These are phyloP conservation scores for Scalopus aquaticus DNA, from an alignment of 2,113 vertebrate genomes.

Conservation along the genomic window DNA sequence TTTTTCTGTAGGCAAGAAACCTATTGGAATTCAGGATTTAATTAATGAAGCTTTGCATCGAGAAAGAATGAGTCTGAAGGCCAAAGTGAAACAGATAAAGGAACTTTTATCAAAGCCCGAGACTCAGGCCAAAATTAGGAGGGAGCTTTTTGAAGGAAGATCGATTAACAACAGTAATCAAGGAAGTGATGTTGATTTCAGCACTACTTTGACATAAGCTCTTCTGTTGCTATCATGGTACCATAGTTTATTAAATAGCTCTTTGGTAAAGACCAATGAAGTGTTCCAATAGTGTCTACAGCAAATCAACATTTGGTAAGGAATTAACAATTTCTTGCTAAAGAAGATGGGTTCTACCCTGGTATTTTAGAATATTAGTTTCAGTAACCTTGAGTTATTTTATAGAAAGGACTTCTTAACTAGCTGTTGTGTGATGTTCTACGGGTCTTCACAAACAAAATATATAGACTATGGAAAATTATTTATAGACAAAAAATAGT, in stretches of 20 bases:
- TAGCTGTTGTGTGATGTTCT: conserved; percentile 61
- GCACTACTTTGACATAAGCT: conserved; percentile 55
- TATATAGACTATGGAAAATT: conserved; percentile 40
- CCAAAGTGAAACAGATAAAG: conserved; percentile 87
- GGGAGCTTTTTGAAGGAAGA: conserved; percentile 85
- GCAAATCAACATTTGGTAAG: conserved; percentile 56
- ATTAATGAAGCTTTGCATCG: conserved; percentile 85
- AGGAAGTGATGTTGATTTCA: conserved; percentile 56
- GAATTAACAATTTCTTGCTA: conserved; percentile 65
- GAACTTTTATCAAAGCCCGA: conserved; percentile 86
- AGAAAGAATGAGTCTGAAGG: conserved; percentile 84
- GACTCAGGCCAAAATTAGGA: conserved; percentile 85
- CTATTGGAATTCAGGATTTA: conserved; percentile 78
- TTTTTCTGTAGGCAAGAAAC: conserved; percentile 86
- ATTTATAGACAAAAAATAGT: conserved; percentile 28
- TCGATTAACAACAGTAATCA: conserved; percentile 60
- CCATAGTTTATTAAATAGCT: conserved; percentile 45
- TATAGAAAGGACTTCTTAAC: conserved; percentile 53
- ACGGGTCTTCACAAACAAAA: conserved; percentile 44
- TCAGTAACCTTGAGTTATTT: conserved; percentile 53
- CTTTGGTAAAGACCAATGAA: conserved; percentile 59
- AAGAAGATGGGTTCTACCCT: conserved; percentile 51
- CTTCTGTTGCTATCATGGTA: conserved; percentile 24
- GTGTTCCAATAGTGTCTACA: conserved; percentile 11
- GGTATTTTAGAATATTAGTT: conserved; percentile 52